Evolutionary conservation across 2,888 invertebrate genomes (phyloP), one percentile per base, ranked within the genome.

Genomic region (Adelognathus sp.): DNA sequence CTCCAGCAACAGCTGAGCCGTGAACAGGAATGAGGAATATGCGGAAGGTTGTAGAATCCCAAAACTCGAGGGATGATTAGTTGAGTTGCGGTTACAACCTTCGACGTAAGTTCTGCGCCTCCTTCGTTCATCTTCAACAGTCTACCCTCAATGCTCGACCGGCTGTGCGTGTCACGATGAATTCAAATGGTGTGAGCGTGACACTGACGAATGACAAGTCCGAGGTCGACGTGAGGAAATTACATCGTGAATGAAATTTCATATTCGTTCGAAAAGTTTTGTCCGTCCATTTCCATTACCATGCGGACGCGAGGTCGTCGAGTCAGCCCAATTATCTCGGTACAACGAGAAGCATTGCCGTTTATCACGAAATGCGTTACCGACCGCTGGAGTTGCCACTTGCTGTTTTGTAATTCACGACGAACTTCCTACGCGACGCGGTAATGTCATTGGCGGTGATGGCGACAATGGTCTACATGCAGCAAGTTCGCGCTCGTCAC

Each of bases 1-100:
- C 63, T 71, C 74, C 67, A 64, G 76, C 76, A 66, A 66, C 82
- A 82, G 77, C 81, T 82, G 81, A 80, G 81, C 73, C 14, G 41
- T 63, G 39, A 39, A 64, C 58, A 29, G 71, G 60, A 70, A 60
- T 70, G 70, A 71, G 60, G 66, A 72, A 78, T 71, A 74, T 73
- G 71, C 76, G 72, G 58, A 81, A 77, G 78, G 73, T 66, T 61
- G 56, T 71, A 39, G 66, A 66, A 66, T 72, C 63, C 70, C 39
- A 52, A 39, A 29, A 60, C 31, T 31, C 71, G 21, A 29, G 33
- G 29, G 54, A 74, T 60, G 58, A 56, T 70, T 72, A 60, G 60
- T 54, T 41, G 60, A 73, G 73, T 58, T 63, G 69, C 61, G 67
- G 81, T 81, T 81, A 76, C 76, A 79, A 80, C 73, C 81, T 67